Conservation (phyloP, 2,888 invertebrate genomes). For the Clivina fossor region DNA sequence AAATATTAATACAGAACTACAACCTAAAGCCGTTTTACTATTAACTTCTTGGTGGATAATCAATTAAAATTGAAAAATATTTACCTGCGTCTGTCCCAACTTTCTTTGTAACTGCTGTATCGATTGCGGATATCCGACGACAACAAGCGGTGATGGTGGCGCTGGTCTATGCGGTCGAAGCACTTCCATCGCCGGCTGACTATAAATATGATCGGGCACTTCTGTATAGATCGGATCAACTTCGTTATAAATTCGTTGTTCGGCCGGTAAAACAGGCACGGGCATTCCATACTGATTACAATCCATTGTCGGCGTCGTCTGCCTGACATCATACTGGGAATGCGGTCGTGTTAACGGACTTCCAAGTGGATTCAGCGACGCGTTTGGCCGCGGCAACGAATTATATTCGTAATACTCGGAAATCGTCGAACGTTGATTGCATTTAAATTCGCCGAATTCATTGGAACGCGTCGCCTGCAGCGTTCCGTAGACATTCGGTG, state of each 20-base stretch:
- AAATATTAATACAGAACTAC: too few relatives aligned
- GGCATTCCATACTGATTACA: conserved; percentile 40
- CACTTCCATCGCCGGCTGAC: conserved; percentile 48
- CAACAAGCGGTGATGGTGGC: conserved; percentile 49
- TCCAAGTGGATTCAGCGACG: not conserved
- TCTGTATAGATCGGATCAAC: conserved; percentile 49
- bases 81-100: conserved; percentile 51
- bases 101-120: conserved; percentile 54
- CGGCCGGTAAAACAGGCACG: conserved; percentile 35
- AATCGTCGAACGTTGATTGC: conserved; percentile 42
- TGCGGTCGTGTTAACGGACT: conserved; percentile 1
- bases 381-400: conserved; percentile 7
- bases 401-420: conserved; percentile 5
- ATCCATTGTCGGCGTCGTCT: too few relatives aligned
- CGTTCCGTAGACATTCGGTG: conserved; percentile 1
- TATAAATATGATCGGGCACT: conserved; percentile 52
- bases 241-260: conserved; percentile 44
- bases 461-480: conserved; percentile 31
- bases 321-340: conserved; percentile 16
- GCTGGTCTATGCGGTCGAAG: conserved; percentile 53
- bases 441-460: conserved; percentile 47
- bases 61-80: not conserved
- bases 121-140: conserved; percentile 49
- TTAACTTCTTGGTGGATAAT: too few relatives aligned
- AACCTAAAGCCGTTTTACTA: too few relatives aligned